Evolutionary conservation across 2,888 invertebrate genomes (phyloP).

Genomic region (Saturnia japonica): DNA sequence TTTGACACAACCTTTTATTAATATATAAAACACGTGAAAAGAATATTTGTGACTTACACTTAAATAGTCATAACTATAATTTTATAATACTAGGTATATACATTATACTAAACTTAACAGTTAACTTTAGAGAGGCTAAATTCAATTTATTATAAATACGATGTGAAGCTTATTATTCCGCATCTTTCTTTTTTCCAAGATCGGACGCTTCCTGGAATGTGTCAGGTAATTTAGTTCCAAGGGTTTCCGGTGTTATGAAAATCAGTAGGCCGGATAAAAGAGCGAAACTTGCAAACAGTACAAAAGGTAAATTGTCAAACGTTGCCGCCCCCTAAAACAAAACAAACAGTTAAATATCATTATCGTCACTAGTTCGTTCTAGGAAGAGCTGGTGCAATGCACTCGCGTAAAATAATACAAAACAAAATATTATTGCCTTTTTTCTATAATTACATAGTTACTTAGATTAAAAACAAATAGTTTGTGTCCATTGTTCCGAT

Average conservation of each 20-base stretch:
- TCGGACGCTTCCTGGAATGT: conserved; percentile 72
- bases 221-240: conserved; percentile 74
- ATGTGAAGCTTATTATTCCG: background rate
- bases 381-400: too few species aligned
- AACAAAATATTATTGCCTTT: too few species aligned
- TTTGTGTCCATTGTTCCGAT: too few species aligned
- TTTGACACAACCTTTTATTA: background rate
- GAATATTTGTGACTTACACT: too few species aligned
- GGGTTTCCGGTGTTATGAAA: conserved; percentile 82
- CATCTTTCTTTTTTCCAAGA: conserved; percentile 33
- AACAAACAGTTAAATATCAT: too few species aligned
- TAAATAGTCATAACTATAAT: too few species aligned
- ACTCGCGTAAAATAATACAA: too few species aligned
- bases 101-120: too few species aligned
- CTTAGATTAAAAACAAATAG: too few species aligned
- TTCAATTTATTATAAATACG: background rate
- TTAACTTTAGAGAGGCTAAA: background rate
- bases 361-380: too few species aligned
- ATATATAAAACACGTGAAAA: background rate
- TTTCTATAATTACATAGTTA: too few species aligned
- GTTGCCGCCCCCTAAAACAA: conserved; percentile 47
- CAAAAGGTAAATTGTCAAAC: conserved; percentile 72
- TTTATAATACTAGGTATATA: too few species aligned
- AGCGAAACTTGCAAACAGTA: conserved; percentile 78
- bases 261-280: conserved; percentile 74